Percentiles rank a stretch among this genome's conserved stretches.
Conservation (phyloP, 2,113 vertebrate genomes). For the Perca fluviatilis region DNA sequence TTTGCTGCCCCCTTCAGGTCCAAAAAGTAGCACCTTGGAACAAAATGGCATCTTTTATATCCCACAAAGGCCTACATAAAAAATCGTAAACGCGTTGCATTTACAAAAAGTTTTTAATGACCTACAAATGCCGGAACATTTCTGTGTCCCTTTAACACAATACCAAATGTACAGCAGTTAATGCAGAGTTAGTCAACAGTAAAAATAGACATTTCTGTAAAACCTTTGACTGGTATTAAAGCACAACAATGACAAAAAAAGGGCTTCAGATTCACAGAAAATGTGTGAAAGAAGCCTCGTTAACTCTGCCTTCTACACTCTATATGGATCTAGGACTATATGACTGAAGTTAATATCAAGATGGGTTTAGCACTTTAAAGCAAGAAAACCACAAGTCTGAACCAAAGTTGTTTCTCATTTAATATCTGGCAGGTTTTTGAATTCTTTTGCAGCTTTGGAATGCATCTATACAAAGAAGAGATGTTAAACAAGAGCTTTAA, state of each 20-base stretch:
- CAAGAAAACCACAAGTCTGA: constrained; percentile 33
- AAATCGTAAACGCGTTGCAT: constrained; percentile 24
- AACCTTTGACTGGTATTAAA: constrained; percentile 9
- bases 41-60: not conserved
- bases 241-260: constrained; percentile 37
- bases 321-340: not conserved
- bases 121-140: not conserved
- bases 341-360: not conserved
- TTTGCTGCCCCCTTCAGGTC: constrained; percentile 66
- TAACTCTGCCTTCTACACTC: not conserved
- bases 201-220: constrained; percentile 16
- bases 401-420: constrained; percentile 43
- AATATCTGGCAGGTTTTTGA: constrained; percentile 60
- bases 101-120: constrained; percentile 21
- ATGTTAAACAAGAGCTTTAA: constrained; percentile 40
- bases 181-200: not conserved
- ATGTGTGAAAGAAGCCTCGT: not conserved
- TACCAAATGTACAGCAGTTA: constrained; percentile 18
- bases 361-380: not conserved
- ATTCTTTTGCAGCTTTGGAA: constrained; percentile 58
- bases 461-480: constrained; percentile 49
- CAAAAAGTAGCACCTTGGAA: not conserved
- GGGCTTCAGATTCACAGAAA: not conserved
- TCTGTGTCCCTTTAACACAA: not conserved
- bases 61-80: constrained; percentile 6